Percentiles rank a stretch among this genome's conserved stretches.
Evolutionary conservation across 2,113 vertebrate genomes (phyloP).

Genomic region (Oenanthe oenanthe): DNA sequence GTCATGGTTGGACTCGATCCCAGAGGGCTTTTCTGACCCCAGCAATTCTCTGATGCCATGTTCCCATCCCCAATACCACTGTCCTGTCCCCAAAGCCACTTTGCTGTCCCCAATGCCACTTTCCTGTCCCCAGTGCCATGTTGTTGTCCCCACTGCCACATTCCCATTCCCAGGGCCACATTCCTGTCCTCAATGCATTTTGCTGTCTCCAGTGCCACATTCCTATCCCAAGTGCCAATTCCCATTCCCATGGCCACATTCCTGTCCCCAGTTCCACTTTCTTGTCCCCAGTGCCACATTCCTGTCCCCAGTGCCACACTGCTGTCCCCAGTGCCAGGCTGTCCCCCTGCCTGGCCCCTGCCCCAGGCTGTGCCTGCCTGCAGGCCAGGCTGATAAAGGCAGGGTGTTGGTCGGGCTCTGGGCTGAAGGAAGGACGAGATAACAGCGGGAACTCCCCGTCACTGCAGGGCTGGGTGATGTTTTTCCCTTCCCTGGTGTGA

Average conservation of each 20-base stretch:
- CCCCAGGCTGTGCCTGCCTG: not conserved
- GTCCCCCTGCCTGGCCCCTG: not conserved
- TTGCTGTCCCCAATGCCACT: accelerated
- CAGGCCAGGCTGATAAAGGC: not conserved
- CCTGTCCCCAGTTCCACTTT: accelerated
- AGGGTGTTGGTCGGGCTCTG: not conserved
- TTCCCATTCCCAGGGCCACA: accelerated
- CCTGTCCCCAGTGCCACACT: accelerated
- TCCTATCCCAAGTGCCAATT: too few relatives aligned
- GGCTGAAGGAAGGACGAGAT: not conserved
- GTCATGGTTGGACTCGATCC: accelerated
- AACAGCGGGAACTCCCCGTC: not conserved
- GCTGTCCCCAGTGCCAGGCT: accelerated
- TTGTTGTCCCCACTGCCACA: not conserved
- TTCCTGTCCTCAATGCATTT: accelerated
- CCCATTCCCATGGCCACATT: not conserved
- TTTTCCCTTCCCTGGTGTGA: not conserved
- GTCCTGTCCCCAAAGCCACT: too few relatives aligned
- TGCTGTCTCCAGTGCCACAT: too few relatives aligned
- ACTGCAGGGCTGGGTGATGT: accelerated
- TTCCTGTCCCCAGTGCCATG: too few relatives aligned
- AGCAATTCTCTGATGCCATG: not conserved
- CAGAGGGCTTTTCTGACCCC: not conserved
- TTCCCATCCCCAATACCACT: too few relatives aligned
- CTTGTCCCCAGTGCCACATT: accelerated